Evolutionary conservation across 2,888 invertebrate genomes (phyloP), one percentile per base, ranked within the genome.

Genomic region (Periphyllus acericola): DNA sequence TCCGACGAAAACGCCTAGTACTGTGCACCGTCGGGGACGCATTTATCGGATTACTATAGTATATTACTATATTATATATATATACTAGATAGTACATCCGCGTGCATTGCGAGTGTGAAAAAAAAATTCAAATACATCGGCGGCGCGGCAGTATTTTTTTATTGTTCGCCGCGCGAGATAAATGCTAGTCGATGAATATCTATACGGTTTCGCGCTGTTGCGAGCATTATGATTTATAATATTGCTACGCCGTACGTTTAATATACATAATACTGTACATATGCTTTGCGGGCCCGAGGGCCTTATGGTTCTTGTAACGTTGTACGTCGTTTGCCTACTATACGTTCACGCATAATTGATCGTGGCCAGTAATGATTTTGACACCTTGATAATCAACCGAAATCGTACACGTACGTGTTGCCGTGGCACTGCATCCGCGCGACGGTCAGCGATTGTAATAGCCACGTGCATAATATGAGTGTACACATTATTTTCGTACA

Each of bases 351-450:
- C 78, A 32, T 78, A 78, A 32, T 78, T 55, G 52, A 78, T 78
- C 32, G 78, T 29, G 29, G 29, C 29, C 8, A 21, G 32, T 21
- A 78, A 78, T 32, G 32, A 78, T 78, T 78, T 78, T 55, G 78
- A 78, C 78, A 78, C 78, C 52, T 55, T 78, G 32, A 78, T 78
- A 52, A 52, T 78, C 78, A 52, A 78, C 78, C 21, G 19, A 78
- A 78, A 52, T 52, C 21, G 46, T 46, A 78, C 11, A 78, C 52
- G 46, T 46, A 11, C 11, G 14, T 52, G 52, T 60, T 25, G 60
- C 32, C 21, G 29, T 46, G 19, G 46, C 46, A 36, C 46, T 60
- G 25, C 8, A 25, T 25, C 60, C 60, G 60, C 25, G 21, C 60
- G 60, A 60, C 21, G 60, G 8, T 14, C 60, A 25, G 25, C 60